Conservation (phyloP, 1,140 invertebrate genomes). For the Sarcophaga bullata region DNA sequence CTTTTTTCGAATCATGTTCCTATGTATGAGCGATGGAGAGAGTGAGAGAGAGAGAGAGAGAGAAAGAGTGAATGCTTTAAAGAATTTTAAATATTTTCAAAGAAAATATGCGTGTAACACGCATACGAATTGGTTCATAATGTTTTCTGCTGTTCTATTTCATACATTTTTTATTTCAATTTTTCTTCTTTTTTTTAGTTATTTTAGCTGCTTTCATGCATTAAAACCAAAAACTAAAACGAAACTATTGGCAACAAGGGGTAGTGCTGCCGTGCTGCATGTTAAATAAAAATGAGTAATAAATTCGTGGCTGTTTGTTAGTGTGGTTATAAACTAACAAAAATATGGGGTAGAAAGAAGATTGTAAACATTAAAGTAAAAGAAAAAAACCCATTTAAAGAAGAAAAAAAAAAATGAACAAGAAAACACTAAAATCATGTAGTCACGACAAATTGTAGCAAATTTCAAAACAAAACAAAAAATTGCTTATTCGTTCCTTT, state of each 20-base stretch:
- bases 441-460: constrained; percentile 39
- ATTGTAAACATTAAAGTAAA: background rate
- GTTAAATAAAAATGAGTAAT: constrained; percentile 20
- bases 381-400: background rate
- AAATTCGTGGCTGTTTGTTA: background rate
- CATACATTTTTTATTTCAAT: constrained; percentile 3
- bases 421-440: constrained; percentile 28
- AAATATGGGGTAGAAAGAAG: too few relatives aligned
- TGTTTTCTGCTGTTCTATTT: background rate
- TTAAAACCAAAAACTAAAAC: constrained; percentile 1
- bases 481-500: background rate
- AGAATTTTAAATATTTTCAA: constrained; percentile 4
- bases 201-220: background rate
- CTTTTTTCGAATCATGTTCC: too few relatives aligned
- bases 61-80: background rate
- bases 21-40: background rate
- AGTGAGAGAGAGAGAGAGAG: background rate
- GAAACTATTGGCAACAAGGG: background rate
- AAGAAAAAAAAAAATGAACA: background rate
- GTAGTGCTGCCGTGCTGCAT: too few relatives aligned
- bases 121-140: constrained; percentile 20
- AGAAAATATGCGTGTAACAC: constrained; percentile 32
- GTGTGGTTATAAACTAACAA: background rate
- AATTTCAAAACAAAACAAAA: constrained; percentile 2
- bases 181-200: background rate